Base-by-base conservation (phyloP, 2,888 invertebrate species). In the Drosophila recens region DNA sequence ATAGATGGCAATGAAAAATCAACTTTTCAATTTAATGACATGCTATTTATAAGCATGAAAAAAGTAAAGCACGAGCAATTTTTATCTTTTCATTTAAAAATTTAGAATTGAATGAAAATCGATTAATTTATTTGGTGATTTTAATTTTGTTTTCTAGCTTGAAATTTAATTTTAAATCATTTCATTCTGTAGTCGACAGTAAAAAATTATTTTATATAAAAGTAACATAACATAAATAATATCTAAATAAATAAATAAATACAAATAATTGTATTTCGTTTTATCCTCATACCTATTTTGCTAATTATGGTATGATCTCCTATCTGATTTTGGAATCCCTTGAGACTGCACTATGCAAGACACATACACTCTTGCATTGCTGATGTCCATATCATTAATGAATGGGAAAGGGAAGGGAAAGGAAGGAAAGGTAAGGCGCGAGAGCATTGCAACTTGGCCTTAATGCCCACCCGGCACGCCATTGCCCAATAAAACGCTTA, bases 401-500 rank as follows among this genome's bases (percentile, higher is more conserved):
- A 73, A 67, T 67, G 59, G 62, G 72, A 52, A 74, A 56, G 8
- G 15, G 38, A 74, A 53, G 42, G 63, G 40, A 53, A 56, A 2
- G 15, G 38, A 74, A 53, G 42, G 63, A 36, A 53, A 54, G 70
- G 51, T 68, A 56, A 62, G 67, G 56, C 56, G 20, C 42, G 62
- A 53, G 56, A 57, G 52, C 64, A 68, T 69, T 51, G 72, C 59
- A 46, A 67, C 49, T 46, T 58, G 64, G 61, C 45, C 63, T 90
- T 90, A 90, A 90, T 90, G 86, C 79, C 74, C 73, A 57, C 68
- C 58, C 68, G 73, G 69, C 91, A 91, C 90, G 91, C 89, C 75
- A 91, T 84, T 77, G 76, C 61, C 80, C 87, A 89, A 90, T 91
- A 90, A 89, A 90, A 89, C 84, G 80, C 80, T 82, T 66, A 59